Evolutionary conservation across 2,113 vertebrate species (phyloP).

Genomic region (Pygoscelis adeliae): DNA sequence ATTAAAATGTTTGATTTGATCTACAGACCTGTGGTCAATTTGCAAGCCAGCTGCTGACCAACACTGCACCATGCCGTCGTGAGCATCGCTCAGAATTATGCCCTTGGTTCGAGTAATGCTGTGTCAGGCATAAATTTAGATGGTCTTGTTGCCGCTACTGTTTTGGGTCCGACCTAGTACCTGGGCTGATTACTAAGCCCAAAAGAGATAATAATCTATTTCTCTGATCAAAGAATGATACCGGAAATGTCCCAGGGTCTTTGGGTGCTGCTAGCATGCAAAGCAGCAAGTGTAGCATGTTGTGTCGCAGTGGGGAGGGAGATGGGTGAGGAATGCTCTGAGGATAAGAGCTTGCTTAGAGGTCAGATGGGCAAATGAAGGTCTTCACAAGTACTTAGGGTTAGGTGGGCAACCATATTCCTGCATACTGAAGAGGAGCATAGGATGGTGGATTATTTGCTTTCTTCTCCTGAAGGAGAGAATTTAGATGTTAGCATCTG

Average conservation of each 20-base stretch:
- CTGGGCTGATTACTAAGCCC: not conserved
- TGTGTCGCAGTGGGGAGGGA: not conserved
- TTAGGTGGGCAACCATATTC: not conserved
- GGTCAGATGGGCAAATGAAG: not conserved
- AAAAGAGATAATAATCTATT: not conserved
- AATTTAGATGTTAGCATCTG: not conserved
- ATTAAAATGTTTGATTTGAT: constrained; percentile 55
- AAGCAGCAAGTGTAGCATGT: not conserved
- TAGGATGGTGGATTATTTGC: not conserved
- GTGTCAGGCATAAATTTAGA: not conserved
- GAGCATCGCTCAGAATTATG: not conserved
- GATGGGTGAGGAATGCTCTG: not conserved
- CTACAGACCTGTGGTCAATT: constrained; percentile 13
- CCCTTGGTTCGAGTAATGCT: not conserved
- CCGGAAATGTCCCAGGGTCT: not conserved
- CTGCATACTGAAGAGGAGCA: not conserved
- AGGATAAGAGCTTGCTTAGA: not conserved
- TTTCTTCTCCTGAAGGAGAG: not conserved
- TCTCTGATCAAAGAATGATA: not conserved
- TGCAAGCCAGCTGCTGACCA: constrained; percentile 14
- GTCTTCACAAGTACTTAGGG: not conserved
- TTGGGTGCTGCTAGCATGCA: not conserved
- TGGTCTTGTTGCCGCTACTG: not conserved
- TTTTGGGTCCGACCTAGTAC: not conserved
- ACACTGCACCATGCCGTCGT: accelerated